Conservation (phyloP, 2,797 vertebrate species). For the Parambassis ranga region DNA sequence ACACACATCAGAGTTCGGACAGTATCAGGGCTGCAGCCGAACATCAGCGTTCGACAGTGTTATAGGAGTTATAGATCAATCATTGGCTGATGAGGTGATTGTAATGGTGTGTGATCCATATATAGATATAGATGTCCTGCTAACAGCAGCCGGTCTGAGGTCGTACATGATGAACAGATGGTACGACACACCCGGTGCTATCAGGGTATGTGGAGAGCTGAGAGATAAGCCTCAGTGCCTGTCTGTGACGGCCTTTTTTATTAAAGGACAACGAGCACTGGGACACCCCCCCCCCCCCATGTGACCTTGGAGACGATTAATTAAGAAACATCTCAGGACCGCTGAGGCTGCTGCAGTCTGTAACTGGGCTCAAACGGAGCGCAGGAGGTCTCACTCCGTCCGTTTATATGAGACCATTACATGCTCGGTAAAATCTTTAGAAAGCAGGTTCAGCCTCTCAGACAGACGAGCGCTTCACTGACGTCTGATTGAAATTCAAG, state of each 20-base stretch:
- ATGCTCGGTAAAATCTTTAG: too few relatives aligned
- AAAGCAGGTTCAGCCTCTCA: too few relatives aligned
- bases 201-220: constrained; percentile 22
- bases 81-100: too few relatives aligned
- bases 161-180: constrained; percentile 13
- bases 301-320: constrained; percentile 40
- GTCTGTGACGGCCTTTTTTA: constrained; percentile 16
- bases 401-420: too few relatives aligned
- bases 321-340: constrained; percentile 17
- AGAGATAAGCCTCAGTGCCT: constrained; percentile 26
- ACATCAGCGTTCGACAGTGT: too few relatives aligned
- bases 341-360: not conserved
- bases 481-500: not conserved
- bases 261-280: constrained; percentile 9
- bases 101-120: too few relatives aligned
- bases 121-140: not conserved
- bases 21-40: too few relatives aligned
- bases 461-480: not conserved
- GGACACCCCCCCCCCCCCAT: constrained; percentile 27
- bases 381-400: not conserved
- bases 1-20: too few relatives aligned
- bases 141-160: too few relatives aligned
- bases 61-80: too few relatives aligned
- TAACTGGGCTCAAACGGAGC: not conserved
- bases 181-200: not conserved